Evolutionary conservation across 2,797 vertebrate species (phyloP), one percentile per base, ranked within the genome.

Genomic region (Chaetodon trifasciatus): DNA sequence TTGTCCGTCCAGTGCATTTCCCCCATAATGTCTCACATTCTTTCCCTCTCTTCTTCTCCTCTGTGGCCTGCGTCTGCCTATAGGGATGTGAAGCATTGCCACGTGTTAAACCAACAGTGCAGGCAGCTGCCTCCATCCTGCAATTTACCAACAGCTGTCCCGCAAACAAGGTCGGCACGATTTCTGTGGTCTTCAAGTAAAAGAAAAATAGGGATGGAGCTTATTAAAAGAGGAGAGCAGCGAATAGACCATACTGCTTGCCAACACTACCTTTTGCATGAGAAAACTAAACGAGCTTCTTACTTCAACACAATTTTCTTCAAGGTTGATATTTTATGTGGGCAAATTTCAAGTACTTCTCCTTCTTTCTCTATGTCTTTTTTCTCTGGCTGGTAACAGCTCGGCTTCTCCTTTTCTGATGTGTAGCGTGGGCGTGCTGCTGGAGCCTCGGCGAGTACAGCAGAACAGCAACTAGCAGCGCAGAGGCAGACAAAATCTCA

Each of bases 401-500:
- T 77, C 56, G 67, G 69, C 21, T 58, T 86, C 60, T 82, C 57
- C 56, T 84, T 69, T 69, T 81, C 67, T 81, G 79, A 86, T 82
- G 79, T 83, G 83, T 71, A 75, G 84, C 23, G 77, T 88, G 83
- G 86, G 88, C 23, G 85, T 85, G 60, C 78, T 71, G 85, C 72
- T 77, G 76, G 76, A 88, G 81, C 70, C 56, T 84, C 40, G 2
- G 82, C 58, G 71, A 81, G 73, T 15, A 74, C 52, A 82, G 74
- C 84, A 87, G 44, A 86, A 69, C 69, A 82, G 83, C 82, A 88
- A 32, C 81, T 77, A 68, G 64, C 87, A 79, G 86, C 78, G 82
- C 87, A 89, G 79, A 82, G 81, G 77, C 70, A 88, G 83, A 83
- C 69, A 65, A 68, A 88, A 81, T 76, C 82, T 79, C 84, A 53